phyloP scores from a whole-genome alignment of 2,797 vertebrate genomes.

The Psittacula derbiana region DNA sequence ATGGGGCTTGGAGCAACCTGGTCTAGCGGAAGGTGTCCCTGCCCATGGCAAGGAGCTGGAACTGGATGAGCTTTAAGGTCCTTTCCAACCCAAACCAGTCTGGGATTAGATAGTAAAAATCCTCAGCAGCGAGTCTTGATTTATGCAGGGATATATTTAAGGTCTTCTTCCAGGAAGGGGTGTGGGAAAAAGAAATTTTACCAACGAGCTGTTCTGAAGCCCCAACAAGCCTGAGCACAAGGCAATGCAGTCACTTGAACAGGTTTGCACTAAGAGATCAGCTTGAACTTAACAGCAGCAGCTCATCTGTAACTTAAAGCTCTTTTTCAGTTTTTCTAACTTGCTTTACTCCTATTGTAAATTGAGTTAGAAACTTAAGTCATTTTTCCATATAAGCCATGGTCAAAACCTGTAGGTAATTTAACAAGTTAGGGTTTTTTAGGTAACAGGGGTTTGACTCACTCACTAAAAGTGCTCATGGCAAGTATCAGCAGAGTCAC shows the following conservation, averaged over 20 bases:
- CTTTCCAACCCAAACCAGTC: neutral
- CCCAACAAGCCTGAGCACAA: neutral
- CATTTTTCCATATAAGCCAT: neutral
- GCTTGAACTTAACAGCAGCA: neutral
- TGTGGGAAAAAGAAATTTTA: neutral
- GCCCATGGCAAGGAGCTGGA: neutral
- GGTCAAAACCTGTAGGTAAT: neutral
- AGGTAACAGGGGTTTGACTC: neutral
- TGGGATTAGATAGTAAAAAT: neutral
- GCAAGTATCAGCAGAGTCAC: conserved; percentile 4
- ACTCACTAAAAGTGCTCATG: neutral
- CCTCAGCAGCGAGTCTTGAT: neutral
- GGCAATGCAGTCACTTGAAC: neutral
- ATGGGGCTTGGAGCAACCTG: neutral
- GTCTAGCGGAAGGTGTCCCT: neutral
- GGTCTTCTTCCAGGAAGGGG: neutral
- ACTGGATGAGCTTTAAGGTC: neutral
- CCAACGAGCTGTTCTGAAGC: neutral
- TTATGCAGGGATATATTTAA: neutral
- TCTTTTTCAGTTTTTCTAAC: neutral
- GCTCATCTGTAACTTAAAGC: neutral
- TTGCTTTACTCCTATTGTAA: neutral
- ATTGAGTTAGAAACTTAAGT: neutral
- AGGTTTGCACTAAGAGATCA: neutral
- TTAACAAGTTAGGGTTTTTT: neutral